Percentiles rank a stretch among this genome's conserved stretches.
Evolutionary conservation across 1,140 invertebrate genomes (phyloP).

Genomic region (Neodiprion lecontei): DNA sequence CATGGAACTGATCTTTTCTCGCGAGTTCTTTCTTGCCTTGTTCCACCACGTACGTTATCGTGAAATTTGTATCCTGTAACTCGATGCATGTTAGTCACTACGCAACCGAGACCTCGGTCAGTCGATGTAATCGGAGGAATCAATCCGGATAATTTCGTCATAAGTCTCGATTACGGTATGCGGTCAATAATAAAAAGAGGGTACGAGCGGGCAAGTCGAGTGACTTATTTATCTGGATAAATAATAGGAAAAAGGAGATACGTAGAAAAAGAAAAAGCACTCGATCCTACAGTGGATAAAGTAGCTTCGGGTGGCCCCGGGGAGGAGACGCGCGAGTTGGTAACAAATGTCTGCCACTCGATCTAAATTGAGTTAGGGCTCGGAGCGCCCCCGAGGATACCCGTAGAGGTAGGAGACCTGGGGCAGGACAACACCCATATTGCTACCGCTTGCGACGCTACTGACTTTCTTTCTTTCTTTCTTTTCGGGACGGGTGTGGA

Average conservation of each 20-base stretch:
- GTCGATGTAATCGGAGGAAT: neutral
- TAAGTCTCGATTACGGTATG: slow-evolving; percentile 25
- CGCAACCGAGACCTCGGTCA: neutral
- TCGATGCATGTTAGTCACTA: too few species aligned
- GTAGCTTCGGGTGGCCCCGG: slow-evolving; percentile 15
- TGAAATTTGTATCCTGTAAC: too few species aligned
- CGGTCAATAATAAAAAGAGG: slow-evolving; percentile 33
- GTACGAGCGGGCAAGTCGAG: slow-evolving; percentile 8
- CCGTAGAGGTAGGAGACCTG: slow-evolving; percentile 35
- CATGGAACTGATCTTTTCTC: neutral
- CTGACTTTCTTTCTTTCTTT: neutral
- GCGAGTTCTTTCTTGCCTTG: too few species aligned
- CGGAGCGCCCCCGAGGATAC: slow-evolving; percentile 5
- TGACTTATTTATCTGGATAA: slow-evolving; percentile 61
- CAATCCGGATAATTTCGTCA: slow-evolving; percentile 24
- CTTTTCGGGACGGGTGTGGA: slow-evolving; percentile 31
- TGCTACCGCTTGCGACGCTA: slow-evolving; percentile 35
- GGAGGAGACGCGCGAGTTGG: slow-evolving; percentile 38
- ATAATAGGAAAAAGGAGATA: slow-evolving; percentile 60
- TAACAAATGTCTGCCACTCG: slow-evolving; percentile 61
- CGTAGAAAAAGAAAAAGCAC: neutral
- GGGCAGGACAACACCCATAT: slow-evolving; percentile 53
- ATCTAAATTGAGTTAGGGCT: slow-evolving; percentile 62
- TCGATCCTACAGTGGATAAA: neutral
- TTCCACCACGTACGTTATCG: too few species aligned